Evolutionary conservation across 2,888 invertebrate species (phyloP), one percentile per base, ranked within the genome.

Genomic region (Drosophila melanocephala): DNA sequence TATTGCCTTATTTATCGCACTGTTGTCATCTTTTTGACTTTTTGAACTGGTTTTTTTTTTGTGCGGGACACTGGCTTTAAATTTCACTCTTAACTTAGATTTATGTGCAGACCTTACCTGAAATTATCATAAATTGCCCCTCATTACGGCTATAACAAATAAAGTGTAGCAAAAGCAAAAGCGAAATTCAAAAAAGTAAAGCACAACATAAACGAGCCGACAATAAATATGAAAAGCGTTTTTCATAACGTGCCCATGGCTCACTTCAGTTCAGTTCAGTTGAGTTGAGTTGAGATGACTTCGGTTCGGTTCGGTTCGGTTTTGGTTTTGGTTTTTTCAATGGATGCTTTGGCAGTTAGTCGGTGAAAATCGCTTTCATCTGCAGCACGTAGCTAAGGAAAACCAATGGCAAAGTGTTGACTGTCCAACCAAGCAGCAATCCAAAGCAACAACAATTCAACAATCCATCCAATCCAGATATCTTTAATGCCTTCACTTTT

Each of bases 61-160:
- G 53, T 47, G 55, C 33, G 16, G 57, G 72, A 50, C 64, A 75
- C 52, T 79, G 73, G 67, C 76, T 72, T 77, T 86, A 89, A 90
- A 81, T 86, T 90, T 86, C 84, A 75, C 90, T 90, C 73, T 78
- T 90, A 89, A 79, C 76, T 69, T 66, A 60, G 89, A 90, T 86
- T 86, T 86, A 86, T 86, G 87, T 75, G 76, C 37, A 60, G 84
- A 89, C 87, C 90, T 66, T 66, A 77, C 70, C 84, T 75, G 79
- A 90, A 90, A 86, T 90, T 81, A 86, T 78, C 82, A 86, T 89
- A 86, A 86, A 86, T 86, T 86, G 84, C 90, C 83, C 76, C 84
- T 90, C 86, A 90, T 86, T 86, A 88, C 72, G 62, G 57, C 60
- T 52, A 74, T 59, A 69, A 61, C 78, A 79, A 82, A 79, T 79